Percentiles rank a stretch among this genome's conserved stretches.
Conservation (phyloP, 2,888 invertebrate genomes). For the Endotricha flammealis region DNA sequence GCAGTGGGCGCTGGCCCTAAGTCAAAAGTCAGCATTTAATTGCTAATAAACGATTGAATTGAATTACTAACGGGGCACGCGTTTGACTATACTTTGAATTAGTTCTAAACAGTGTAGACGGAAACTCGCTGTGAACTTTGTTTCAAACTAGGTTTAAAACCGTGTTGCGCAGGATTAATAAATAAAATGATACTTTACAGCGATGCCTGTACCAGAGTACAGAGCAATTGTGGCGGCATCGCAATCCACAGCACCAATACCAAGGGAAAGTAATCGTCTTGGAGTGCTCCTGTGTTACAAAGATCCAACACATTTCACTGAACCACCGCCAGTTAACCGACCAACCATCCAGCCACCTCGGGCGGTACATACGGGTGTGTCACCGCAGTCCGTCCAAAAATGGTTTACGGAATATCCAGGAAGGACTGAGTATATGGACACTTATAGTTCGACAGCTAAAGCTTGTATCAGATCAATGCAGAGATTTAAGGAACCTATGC, state of each 20-base stretch:
- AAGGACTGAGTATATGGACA: constrained; percentile 80
- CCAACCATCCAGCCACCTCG: constrained; percentile 77
- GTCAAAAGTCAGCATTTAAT: too few relatives aligned
- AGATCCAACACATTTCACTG: constrained; percentile 79
- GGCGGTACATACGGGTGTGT: constrained; percentile 49
- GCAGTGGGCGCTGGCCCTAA: too few relatives aligned
- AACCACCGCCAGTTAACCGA: constrained; percentile 68
- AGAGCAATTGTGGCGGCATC: constrained; percentile 77
- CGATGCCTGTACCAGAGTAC: constrained; percentile 74
- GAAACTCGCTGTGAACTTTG: too few relatives aligned
- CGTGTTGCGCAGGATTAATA: too few relatives aligned
- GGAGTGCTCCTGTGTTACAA: constrained; percentile 79
- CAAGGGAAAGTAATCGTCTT: constrained; percentile 74
- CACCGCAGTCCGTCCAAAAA: constrained; percentile 67
- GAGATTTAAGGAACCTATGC: constrained; percentile 80
- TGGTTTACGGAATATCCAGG: constrained; percentile 79
- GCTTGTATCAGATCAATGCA: constrained; percentile 80
- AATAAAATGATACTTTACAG: too few relatives aligned
- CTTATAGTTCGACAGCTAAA: constrained; percentile 78
- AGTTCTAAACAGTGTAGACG: too few relatives aligned
- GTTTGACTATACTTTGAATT: too few relatives aligned
- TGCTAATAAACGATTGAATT: too few relatives aligned
- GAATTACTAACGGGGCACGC: too few relatives aligned
- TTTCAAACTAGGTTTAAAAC: too few relatives aligned
- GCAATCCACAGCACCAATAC: constrained; percentile 78